A percentile compares a stretch with the other conserved stretches of the same genome.
Evolutionary conservation across 2,797 vertebrate species (phyloP).

Genomic region (Falco novaeseelandiae): DNA sequence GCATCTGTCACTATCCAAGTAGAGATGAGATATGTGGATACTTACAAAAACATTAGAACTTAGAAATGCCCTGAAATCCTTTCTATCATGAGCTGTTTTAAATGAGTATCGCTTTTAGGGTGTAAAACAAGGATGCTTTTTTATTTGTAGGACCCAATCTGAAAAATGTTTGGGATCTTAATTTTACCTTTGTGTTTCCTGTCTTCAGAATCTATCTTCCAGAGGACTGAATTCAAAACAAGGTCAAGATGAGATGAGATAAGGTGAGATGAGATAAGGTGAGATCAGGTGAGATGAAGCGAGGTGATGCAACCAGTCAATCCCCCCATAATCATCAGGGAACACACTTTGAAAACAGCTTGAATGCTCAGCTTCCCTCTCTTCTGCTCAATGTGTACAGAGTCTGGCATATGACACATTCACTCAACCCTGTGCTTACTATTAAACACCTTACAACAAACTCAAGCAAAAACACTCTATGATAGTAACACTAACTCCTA

Average conservation of each 20-base stretch:
- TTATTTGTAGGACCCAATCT: neutral
- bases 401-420: constrained; percentile 3
- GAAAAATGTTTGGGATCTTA: neutral
- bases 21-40: neutral
- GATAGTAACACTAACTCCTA: constrained; percentile 5
- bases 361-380: neutral
- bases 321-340: neutral
- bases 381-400: neutral
- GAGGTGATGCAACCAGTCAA: neutral
- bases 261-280: neutral
- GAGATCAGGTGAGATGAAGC: neutral
- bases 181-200: neutral
- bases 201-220: neutral
- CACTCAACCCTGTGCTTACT: neutral
- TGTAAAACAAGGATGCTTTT: neutral
- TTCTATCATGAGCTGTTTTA: neutral
- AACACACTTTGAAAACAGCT: neutral
- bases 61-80: neutral
- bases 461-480: neutral
- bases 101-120: neutral
- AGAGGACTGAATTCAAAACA: neutral
- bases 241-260: neutral
- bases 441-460: constrained; percentile 20
- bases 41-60: neutral
- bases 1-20: neutral